Evolutionary conservation across 2,113 vertebrate genomes (phyloP), one percentile per base, ranked within the genome.

Genomic region (Cyanistes caeruleus): DNA sequence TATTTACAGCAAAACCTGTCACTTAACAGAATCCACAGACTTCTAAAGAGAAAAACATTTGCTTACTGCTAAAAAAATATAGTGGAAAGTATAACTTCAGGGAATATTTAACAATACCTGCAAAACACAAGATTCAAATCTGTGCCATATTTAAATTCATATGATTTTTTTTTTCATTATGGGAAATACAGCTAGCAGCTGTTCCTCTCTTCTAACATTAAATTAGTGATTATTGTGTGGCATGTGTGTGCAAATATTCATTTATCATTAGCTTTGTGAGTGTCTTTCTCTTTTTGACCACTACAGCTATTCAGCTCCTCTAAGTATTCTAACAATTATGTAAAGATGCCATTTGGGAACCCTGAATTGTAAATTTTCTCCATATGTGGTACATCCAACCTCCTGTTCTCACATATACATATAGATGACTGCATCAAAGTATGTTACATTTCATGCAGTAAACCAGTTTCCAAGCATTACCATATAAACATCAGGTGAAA

Each of bases 401-500:
- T 92, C 67, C 87, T 93, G 59, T 89, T 97, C 77, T 97, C 49
- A 64, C 76, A 82, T 33, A 64, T 31, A 58, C 81, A 33, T 77
- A 72, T 14, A 79, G 80, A 69, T 64, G 79, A 60, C 74, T 95
- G 44, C 48, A 85, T 53, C 55, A 31, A 60, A 89, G 22, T 20
- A 67, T 68, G 75, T 94, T 84, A n/a, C 39, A 51, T 93, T 85
- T 89, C 70, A 84, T 52, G 52, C n/a, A 93, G 35, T 75, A 86
- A 94, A 93, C 28, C n/a, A 62, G 52, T 84, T 92, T 64, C 65
- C 49, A 70, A 93, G 60, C 78, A 95, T 92, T 94, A 67, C 44
- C 77, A 72, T 52, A 78, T 64, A 89, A 95, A 75, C 37, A 91
- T 72, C 72, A 80, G 70, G 81, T 89, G 78, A 94, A 96, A 94